Evolutionary conservation across 2,888 invertebrate genomes (phyloP), one percentile per base, ranked within the genome.

Genomic region (Stenurella melanura): DNA sequence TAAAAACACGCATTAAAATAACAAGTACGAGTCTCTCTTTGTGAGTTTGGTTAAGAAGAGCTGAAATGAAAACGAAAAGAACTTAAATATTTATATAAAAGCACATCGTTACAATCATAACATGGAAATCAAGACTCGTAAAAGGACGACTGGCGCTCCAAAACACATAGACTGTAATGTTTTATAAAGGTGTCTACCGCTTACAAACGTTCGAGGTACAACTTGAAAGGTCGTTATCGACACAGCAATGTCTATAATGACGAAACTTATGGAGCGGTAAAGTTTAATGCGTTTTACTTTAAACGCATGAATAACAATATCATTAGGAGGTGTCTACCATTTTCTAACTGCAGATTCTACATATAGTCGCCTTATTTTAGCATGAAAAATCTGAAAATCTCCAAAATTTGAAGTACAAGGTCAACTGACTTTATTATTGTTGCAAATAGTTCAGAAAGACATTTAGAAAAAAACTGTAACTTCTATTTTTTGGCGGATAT

Each of bases 271-370:
- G 81, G 75, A 80, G 82, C 84, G 79, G 82, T 78, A 84, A 83
- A 84, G 83, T 85, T 85, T 85, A 85, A 85, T 83, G 80, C 77
- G 79, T 75, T 81, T 78, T 73, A 78, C 74, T 73, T 78, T 78
- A 68, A 76, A 80, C 78, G 81, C 80, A 80, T 76, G 76, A 76
- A 77, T 77, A 72, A 78, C 60, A 76, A 73, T 60, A 70, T 80
- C 79, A 80, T 80, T 80, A 79, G 77, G 78, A 74, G 12, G 56
- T 50, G 64, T 60, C 54, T 63, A 60, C 76, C 26, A 38, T 42
- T 57, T 72, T 63, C 10, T 9, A 73, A 76, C 68, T 54, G 34
- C 21, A 42, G 66, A 54, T 18, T 66, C 19, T 42, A 19, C 21
- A 9, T 6, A 10, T n/a, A n/a, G n/a, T n/a, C n/a, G n/a, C n/a